phyloP scores from a whole-genome alignment of 2,888 invertebrate species.

The Catocala fraxini region DNA sequence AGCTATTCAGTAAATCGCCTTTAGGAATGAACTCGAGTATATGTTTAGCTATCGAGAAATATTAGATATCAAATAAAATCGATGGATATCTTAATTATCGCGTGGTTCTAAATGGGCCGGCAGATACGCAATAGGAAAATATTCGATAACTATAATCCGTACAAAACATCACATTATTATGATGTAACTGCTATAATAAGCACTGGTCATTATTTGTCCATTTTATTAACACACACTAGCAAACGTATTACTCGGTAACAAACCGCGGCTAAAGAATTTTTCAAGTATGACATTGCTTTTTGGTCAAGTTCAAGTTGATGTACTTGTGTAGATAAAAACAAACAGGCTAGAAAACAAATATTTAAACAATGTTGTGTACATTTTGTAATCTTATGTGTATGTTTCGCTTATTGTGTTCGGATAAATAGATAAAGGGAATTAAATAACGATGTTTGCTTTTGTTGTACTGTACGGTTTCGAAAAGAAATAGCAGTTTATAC shows the following conservation, averaged over 20 bases:
- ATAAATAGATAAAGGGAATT: constrained; percentile 20
- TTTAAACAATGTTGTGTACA: constrained; percentile 32
- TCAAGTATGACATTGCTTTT: constrained; percentile 66
- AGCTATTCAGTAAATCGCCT: no score
- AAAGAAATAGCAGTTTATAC: no score
- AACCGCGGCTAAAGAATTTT: constrained; percentile 57
- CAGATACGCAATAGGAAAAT: constrained; percentile 20
- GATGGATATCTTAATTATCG: no score
- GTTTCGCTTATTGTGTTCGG: constrained; percentile 11
- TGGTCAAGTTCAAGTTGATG: constrained; percentile 81
- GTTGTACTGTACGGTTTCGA: not conserved
- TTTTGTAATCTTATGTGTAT: constrained; percentile 17
- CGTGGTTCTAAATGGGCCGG: no score
- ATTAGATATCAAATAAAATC: no score
- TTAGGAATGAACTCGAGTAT: no score
- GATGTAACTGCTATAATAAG: constrained; percentile 75
- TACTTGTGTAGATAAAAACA: constrained; percentile 36
- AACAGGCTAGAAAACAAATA: constrained; percentile 43
- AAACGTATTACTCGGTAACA: constrained; percentile 55
- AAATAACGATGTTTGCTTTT: not conserved
- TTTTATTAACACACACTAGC: constrained; percentile 69
- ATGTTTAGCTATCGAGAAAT: no score
- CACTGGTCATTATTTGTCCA: constrained; percentile 70
- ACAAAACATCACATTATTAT: constrained; percentile 55
- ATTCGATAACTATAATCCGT: constrained; percentile 12